Percentiles rank a stretch among this genome's conserved stretches.
phyloP scores from a whole-genome alignment of 2,888 invertebrate species.

The Diaprepes abbreviatus region DNA sequence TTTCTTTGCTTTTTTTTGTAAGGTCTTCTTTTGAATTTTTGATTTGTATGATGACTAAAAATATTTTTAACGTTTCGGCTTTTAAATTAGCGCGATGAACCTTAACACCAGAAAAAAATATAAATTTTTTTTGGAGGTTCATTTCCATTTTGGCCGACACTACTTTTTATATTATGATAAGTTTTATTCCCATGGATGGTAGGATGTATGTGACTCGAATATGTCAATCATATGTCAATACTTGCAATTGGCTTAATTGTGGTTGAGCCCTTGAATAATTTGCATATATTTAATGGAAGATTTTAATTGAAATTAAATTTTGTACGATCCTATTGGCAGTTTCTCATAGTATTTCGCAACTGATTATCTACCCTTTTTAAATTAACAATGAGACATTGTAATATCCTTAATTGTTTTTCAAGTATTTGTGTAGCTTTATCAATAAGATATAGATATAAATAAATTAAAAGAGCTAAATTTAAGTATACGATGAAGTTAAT shows the following conservation, averaged over 20 bases:
- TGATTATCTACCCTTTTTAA: too few species aligned
- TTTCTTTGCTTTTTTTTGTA: slow-evolving; percentile 34
- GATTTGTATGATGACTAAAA: slow-evolving; percentile 11
- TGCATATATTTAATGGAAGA: neutral
- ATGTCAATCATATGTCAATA: slow-evolving; percentile 37
- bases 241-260: slow-evolving; percentile 24
- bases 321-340: too few species aligned
- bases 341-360: too few species aligned
- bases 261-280: slow-evolving; percentile 14
- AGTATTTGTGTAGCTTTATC: too few species aligned
- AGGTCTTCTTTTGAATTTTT: slow-evolving; percentile 20
- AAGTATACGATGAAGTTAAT: too few species aligned
- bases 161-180: neutral
- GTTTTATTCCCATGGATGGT: slow-evolving; percentile 2
- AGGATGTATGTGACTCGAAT: neutral
- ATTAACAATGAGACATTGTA: too few species aligned
- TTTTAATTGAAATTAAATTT: slow-evolving; percentile 2
- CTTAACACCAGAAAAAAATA: neutral
- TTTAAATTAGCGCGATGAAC: neutral
- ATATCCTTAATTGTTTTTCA: too few species aligned
- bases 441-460: too few species aligned
- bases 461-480: too few species aligned
- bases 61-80: slow-evolving; percentile 27
- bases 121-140: neutral
- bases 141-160: slow-evolving; percentile 8